phyloP scores from a whole-genome alignment of 1,140 invertebrate species.

The Drosophila sulfurigaster region DNA sequence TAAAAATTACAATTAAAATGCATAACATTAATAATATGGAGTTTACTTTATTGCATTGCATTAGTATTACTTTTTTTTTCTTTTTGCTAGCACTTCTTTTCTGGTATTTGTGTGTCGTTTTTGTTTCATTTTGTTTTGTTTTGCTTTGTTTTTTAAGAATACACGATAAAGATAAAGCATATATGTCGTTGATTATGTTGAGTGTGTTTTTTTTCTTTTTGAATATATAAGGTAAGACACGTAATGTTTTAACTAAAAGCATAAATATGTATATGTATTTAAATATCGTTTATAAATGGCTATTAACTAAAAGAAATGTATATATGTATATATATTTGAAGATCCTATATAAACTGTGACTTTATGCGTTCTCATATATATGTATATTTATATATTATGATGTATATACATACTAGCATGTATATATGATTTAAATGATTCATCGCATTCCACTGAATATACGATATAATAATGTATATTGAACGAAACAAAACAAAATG shows the following conservation, averaged over 20 bases:
- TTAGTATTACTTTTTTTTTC: conserved; percentile 22
- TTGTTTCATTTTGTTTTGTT: conserved; percentile 29
- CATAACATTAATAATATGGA: conserved; percentile 73
- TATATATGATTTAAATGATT: conserved; percentile 42
- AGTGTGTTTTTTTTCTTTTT: conserved; percentile 45
- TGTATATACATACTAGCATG: conserved; percentile 9
- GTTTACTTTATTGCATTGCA: conserved; percentile 64
- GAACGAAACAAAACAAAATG: conserved; percentile 10
- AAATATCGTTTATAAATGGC: conserved; percentile 54
- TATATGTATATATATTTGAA: conserved; percentile 48
- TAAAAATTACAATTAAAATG: conserved; percentile 77
- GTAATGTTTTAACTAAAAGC: conserved; percentile 73
- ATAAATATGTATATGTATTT: conserved; percentile 57
- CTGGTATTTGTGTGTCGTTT: conserved; percentile 25
- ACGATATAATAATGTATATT: conserved; percentile 2
- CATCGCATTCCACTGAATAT: not conserved
- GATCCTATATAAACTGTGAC: conserved; percentile 56
- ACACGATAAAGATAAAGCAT: conserved; percentile 65
- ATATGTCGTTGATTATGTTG: conserved; percentile 75
- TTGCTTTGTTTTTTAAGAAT: conserved; percentile 33
- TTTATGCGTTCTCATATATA: conserved; percentile 47
- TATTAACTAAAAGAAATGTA: conserved; percentile 63
- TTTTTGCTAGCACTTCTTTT: conserved; percentile 57
- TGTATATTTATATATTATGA: conserved; percentile 20
- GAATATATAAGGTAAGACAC: conserved; percentile 67